Evolutionary conservation across 2,113 vertebrate species (phyloP).

Genomic region (Hippocampus barbouri): DNA sequence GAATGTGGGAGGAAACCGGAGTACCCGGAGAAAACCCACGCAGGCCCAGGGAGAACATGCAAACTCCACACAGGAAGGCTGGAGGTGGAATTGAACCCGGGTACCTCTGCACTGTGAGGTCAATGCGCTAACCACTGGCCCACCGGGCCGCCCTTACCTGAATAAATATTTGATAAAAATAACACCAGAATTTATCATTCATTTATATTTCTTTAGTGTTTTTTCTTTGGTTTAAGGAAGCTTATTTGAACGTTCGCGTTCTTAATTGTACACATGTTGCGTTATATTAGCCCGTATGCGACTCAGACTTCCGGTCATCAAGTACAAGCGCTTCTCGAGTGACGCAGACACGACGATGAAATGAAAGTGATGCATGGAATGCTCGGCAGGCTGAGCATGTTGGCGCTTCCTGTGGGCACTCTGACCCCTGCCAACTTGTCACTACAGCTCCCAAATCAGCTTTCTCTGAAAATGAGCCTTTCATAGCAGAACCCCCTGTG

Average conservation of each 20-base stretch:
- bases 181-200: background rate
- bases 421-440: conserved; percentile 22
- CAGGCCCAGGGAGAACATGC: too few relatives aligned
- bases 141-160: too few relatives aligned
- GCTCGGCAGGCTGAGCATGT: background rate
- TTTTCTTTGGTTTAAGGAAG: background rate
- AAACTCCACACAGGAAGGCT: too few relatives aligned
- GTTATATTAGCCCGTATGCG: background rate
- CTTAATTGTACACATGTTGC: background rate
- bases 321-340: background rate
- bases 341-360: background rate
- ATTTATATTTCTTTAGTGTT: background rate
- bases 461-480: conserved; percentile 54
- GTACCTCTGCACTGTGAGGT: too few relatives aligned
- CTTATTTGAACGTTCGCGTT: background rate
- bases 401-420: conserved; percentile 4
- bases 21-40: too few relatives aligned
- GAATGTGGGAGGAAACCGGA: too few relatives aligned
- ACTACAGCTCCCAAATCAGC: conserved; percentile 2
- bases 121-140: too few relatives aligned
- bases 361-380: conserved; percentile 14
- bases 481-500: conserved; percentile 27
- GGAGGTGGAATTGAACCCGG: too few relatives aligned
- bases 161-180: too few relatives aligned
- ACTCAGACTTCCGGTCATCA: background rate